Evolutionary conservation across 2,888 invertebrate genomes (phyloP).

Genomic region (Cephus runcator): DNA sequence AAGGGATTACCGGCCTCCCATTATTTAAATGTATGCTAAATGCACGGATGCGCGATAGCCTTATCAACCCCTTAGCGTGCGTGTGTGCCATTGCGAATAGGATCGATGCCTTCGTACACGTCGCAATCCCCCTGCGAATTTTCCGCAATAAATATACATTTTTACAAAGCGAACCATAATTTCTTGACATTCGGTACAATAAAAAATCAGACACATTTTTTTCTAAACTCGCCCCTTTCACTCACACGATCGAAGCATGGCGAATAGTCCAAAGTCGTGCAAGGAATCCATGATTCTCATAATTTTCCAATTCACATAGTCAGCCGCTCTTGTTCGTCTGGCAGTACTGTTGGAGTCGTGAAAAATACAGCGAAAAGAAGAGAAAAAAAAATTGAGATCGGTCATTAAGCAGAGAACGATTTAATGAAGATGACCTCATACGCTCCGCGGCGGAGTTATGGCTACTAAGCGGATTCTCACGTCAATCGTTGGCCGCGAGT

Average conservation of each 20-base stretch:
- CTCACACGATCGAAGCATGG: not conserved
- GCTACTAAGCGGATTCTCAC: constrained; percentile 63
- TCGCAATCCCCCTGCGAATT: not conserved
- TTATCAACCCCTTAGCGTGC: constrained; percentile 60
- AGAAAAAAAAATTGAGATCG: constrained; percentile 59
- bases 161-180: not conserved
- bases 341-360: not conserved
- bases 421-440: constrained; percentile 66
- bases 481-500: constrained; percentile 64
- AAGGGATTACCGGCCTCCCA: constrained; percentile 65
- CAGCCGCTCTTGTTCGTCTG: not conserved
- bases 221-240: not conserved
- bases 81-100: not conserved
- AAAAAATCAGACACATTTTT: not conserved
- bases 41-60: constrained; percentile 62
- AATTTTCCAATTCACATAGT: not conserved
- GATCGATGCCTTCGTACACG: not conserved
- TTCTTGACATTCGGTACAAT: not conserved
- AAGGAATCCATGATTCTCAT: too few species aligned
- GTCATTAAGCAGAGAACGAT: constrained; percentile 64
- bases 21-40: constrained; percentile 67
- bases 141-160: constrained; percentile 4
- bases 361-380: constrained; percentile 7
- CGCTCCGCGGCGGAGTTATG: constrained; percentile 53
- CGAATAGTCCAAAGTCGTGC: not conserved